Evolutionary conservation across 2,113 vertebrate species (phyloP), one percentile per base, ranked within the genome.

Genomic region (Varanus salvator): DNA sequence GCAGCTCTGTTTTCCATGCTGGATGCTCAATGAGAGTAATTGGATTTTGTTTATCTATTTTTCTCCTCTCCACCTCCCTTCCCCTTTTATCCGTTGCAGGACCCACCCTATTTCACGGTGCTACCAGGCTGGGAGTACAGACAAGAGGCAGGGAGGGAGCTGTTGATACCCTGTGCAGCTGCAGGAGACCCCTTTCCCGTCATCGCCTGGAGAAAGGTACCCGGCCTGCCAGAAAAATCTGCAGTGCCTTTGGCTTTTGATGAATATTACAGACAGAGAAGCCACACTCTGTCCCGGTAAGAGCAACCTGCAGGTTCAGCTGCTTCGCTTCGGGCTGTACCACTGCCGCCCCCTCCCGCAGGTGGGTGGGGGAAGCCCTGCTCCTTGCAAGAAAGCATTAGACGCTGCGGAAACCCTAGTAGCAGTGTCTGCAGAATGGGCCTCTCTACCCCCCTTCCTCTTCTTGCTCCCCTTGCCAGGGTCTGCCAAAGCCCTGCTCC

Each of bases 51-150:
- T 81, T 38, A 14, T 72, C n/a, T 31, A 19, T 81, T 54, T 57
- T 3, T 8, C 72, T 6, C 31, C n/a, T 31, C 8, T 23, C 69
- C 6, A 19, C 27, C 54, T 86, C 11, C 7, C 48, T 38, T 48
- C 64, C 23, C 12, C 0, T 23, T 25, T 17, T 50, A 3, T 80
- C 64, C 86, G 76, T 91, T 92, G 3, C 94, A 99, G 99, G 99
- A 99, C 96, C 99, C 99, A 95, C 99, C 99, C 97, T 99, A 99
- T 97, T 99, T 99, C 97, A 99, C 99, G 94, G 99, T 99, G 98
- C 98, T 99, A 97, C 99, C 99, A 93, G 99, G 99, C 96, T 99
- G 99, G 98, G 99, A 99, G 96, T 99, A 99, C 95, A 98, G 99
- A 96, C 99, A 99, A 96, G 99, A 99, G 97, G 98, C 98, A 68